phyloP scores from a whole-genome alignment of 2,888 invertebrate genomes.

The Acronicta aceris region DNA sequence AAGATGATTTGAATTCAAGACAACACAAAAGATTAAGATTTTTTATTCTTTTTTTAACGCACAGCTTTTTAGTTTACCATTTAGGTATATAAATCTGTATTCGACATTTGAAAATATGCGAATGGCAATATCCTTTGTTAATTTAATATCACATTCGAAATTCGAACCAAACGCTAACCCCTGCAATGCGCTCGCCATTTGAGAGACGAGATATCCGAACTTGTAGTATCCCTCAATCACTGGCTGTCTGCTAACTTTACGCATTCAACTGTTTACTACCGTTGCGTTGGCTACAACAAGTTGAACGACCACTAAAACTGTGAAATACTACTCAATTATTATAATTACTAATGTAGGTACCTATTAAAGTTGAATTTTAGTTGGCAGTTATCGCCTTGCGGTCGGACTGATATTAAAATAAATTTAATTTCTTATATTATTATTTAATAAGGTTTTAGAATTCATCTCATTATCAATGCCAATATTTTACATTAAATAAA shows the following conservation, averaged over 20 bases:
- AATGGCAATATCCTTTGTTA: no score
- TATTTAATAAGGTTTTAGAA: not conserved
- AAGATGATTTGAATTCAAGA: not conserved
- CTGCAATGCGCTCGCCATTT: slow-evolving; percentile 31
- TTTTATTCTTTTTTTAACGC: no score
- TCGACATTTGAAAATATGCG: not conserved
- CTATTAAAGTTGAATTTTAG: slow-evolving; percentile 20
- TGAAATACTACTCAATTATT: slow-evolving; percentile 42
- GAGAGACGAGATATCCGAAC: slow-evolving; percentile 35
- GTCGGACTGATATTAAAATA: not conserved
- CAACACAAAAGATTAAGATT: not conserved
- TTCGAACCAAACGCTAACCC: slow-evolving; percentile 31
- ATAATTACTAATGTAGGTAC: slow-evolving; percentile 29
- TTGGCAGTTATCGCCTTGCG: slow-evolving; percentile 2
- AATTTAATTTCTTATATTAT: slow-evolving; percentile 15
- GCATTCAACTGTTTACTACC: slow-evolving; percentile 62
- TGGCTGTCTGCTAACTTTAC: slow-evolving; percentile 64
- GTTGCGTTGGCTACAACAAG: slow-evolving; percentile 40
- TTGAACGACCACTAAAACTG: slow-evolving; percentile 58
- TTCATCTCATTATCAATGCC: no score
- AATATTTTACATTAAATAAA: no score
- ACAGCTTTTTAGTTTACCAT: not conserved
- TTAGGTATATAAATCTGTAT: not conserved
- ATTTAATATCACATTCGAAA: slow-evolving; percentile 18
- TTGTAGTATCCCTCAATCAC: slow-evolving; percentile 48